A percentile compares a stretch with the other conserved stretches of the same genome.
Evolutionary conservation across 2,113 vertebrate genomes (phyloP).

Genomic region (Takifugu flavidus): DNA sequence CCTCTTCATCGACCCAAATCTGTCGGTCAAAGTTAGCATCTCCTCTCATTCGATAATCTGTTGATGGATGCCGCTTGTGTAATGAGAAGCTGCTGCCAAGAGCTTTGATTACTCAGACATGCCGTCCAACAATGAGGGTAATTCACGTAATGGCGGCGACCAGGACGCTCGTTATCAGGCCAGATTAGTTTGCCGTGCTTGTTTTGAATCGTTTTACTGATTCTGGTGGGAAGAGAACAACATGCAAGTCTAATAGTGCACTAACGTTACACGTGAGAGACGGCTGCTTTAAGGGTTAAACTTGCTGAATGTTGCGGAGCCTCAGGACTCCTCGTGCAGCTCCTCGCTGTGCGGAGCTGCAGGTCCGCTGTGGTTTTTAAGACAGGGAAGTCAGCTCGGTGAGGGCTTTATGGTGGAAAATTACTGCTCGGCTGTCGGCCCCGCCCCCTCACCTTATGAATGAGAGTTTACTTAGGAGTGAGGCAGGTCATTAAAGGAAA

Average conservation of each 20-base stretch:
- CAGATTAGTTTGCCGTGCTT: not conserved
- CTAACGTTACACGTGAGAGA: not conserved
- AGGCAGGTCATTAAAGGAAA: conserved; percentile 41
- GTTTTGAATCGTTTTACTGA: no score
- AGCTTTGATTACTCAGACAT: conserved; percentile 1
- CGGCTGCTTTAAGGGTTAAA: no score
- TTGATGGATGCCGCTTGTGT: conserved; percentile 4
- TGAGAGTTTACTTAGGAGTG: conserved; percentile 60
- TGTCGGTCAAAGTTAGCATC: conserved; percentile 29
- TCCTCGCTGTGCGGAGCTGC: conserved; percentile 18
- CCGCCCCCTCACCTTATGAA: conserved; percentile 45
- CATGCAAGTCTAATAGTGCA: no score
- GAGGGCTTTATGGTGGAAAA: conserved; percentile 53
- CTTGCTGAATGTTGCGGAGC: not conserved
- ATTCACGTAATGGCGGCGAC: not conserved
- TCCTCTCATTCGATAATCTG: conserved; percentile 13
- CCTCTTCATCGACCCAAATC: conserved; percentile 35
- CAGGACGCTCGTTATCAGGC: conserved; percentile 9
- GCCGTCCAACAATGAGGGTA: not conserved
- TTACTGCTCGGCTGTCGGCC: conserved; percentile 44
- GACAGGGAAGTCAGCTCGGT: conserved; percentile 50
- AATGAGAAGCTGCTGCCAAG: conserved; percentile 7
- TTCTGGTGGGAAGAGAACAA: no score
- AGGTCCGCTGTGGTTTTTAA: conserved; percentile 26
- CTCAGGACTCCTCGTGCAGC: conserved; percentile 14